Evolutionary conservation across 2,113 vertebrate species (phyloP).

Genomic region (Anoura caudifer): DNA sequence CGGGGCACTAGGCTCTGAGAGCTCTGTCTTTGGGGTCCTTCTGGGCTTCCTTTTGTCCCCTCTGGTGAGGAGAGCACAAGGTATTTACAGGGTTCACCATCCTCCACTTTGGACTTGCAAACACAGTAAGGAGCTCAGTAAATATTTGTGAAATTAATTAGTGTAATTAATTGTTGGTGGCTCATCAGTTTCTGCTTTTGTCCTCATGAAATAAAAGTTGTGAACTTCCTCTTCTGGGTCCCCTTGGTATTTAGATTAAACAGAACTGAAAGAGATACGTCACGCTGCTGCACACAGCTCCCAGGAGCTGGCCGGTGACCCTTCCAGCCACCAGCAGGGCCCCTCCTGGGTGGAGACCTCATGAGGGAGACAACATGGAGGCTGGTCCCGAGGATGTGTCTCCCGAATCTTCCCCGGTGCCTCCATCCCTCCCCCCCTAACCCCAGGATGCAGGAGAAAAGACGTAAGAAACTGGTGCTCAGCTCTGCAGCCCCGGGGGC

Average conservation of each 20-base stretch:
- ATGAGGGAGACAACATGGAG: not conserved
- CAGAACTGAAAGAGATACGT: rapidly evolving
- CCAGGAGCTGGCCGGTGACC: not conserved
- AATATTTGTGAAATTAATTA: not conserved
- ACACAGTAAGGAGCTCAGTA: not conserved
- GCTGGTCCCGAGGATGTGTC: not conserved
- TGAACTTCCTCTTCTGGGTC: not conserved
- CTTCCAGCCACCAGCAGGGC: not conserved
- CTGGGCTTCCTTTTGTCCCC: not conserved
- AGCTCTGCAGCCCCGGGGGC: not conserved
- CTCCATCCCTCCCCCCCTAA: too few relatives aligned
- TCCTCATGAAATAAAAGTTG: not conserved
- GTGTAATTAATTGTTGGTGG: not conserved
- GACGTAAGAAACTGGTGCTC: not conserved
- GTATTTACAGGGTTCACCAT: rapidly evolving
- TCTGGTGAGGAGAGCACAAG: not conserved
- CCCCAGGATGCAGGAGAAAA: not conserved
- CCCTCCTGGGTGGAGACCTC: not conserved
- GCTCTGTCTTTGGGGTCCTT: not conserved
- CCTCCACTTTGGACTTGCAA: not conserved
- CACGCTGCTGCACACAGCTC: rapidly evolving
- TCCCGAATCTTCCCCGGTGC: not conserved
- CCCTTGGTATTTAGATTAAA: not conserved
- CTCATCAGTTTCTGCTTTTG: not conserved
- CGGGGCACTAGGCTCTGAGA: not conserved